Evolutionary conservation across 64 coral and sea anemone genomes (phyloP), one percentile per base, ranked within the genome.

Genomic region (Cladopsammia gracilis): DNA sequence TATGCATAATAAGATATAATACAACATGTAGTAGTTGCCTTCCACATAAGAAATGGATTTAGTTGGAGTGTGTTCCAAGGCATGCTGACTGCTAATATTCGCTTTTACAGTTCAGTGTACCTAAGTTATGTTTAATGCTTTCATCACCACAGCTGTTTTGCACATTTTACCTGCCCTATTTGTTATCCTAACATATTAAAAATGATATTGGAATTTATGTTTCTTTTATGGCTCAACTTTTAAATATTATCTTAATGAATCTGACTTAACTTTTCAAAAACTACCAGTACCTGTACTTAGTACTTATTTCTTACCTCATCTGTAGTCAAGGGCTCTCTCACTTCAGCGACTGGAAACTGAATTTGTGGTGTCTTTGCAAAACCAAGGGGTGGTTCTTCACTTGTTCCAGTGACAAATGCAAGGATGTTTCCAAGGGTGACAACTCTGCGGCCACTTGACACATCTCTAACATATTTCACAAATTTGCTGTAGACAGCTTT

Each of bases 331-430:
- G 1, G 13, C 47, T 48, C 22, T 57, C 2, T 25, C 51, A 78
- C 51, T 26, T 58, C 48, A 58, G 76, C 19, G 1, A 19, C 75
- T 56, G 49, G 48, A 77, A 77, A 77, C 2, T 77, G 75, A 77
- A 77, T 77, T 20, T 22, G 15, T 56, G 75, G 75, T 54, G 14
- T 52, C 49, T 54, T 52, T n/a, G 75, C 49, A 77, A 77, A 77
- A 52, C 48, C 75, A n/a, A 90, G 72, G 70, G 73, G 25, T 83
- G 86, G 92, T 49, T 88, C 87, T 83, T 95, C 87, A 95, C 78
- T 89, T 70, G 82, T 19, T 57, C 93, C 86, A 66, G 93, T 95
- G n/a, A 89, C 87, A 86, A 95, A 95, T 48, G 76, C 88, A 14
- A 95, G 18, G 12, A 87, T 87, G 46, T 91, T 90, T 86, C 20